Evolutionary conservation across 2,797 vertebrate genomes (phyloP), one percentile per base, ranked within the genome.

Genomic region (Gorsachius magnificus): DNA sequence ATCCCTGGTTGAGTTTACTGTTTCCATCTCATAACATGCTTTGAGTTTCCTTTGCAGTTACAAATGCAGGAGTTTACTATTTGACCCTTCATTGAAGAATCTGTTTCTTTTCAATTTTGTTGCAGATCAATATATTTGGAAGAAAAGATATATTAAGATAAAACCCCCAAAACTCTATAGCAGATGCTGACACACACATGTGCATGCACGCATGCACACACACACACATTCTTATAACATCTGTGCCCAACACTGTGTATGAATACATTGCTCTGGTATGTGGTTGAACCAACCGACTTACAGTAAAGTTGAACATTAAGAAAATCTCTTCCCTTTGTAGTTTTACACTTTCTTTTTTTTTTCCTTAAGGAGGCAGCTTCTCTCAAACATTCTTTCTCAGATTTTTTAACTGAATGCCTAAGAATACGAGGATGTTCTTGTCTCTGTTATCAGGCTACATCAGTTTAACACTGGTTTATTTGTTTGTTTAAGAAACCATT

Each of bases 261-360:
- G 46, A 92, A 56, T 48, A 56, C 11, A 41, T 46, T 61, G 29
- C 7, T 75, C 36, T 89, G n/a, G 20, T 45, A 72, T 50, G 17
- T 31, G 13, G 14, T 43, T 5, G 2, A 77, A 65, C 16, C 1
- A 0, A 60, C 8, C 0, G 1, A 48, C 5, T 78, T n/a, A 26
- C 5, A 33, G 21, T 16, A 45, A 66, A 53, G 28, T 50, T 54
- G 51, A 35, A 1, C 41, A 41, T n/a, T 29, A 54, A 50, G 28
- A 75, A 75, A 84, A 25, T 24, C 1, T 66, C 4, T 61, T 90
- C 11, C 20, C 69, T 74, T 70, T 48, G 11, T 31, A 60, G 13
- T 53, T 74, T 75, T 46, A 70, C 3, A 2, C 3, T 12, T 43
- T 43, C 41, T 19, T 31, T 65, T 41, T 60, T 36, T 22, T 11